Evolutionary conservation across 1,140 invertebrate genomes (phyloP), one percentile per base, ranked within the genome.

Genomic region (Bombus difficillimus): DNA sequence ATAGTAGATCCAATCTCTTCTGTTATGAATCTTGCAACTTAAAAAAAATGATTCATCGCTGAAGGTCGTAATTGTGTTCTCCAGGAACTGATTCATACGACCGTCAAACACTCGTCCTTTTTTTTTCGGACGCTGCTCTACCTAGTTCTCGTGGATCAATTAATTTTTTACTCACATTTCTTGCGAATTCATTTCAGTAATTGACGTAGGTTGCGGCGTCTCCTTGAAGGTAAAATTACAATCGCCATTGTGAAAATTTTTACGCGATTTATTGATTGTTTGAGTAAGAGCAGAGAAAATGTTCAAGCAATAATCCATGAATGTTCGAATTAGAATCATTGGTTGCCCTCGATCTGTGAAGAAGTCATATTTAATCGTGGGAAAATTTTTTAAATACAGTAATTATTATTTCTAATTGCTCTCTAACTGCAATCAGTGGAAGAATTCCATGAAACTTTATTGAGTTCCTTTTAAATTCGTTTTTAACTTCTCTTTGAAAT

Each of bases 21-120:
- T 69, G 66, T 84, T 84, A 84, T 22, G 82, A 59, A 62, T 78
- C 47, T 13, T 34, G 39, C 39, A 10, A 41, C 25, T 47, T 59
- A 47, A 39, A 72, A 34, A 68, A 72, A 69, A 69, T 84, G 66
- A 84, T 84, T 84, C 76, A 80, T 59, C 32, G 47, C 1, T 25
- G 76, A 37, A 85, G 53, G 72, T 43, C 59, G 37, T n/a, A 79
- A 71, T 41, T 43, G 39, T 71, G 15, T 28, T 78, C 75, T 34
- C 22, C 25, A 57, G 12, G n/a, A 64, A 78, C 34, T 80, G 76
- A 85, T 71, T 80, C 77, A 37, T 72, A 32, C 53, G 47, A 53
- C 41, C 53, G 15, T 62, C 83, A 39, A 32, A 64, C 9, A 6
- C 28, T 57, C 15, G 18, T 25, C 43, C 3, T 5, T 57, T 41